These are phyloP conservation scores for Motacilla tschutschensis DNA, from an alignment of 2,113 vertebrate species.

Conservation along the genomic window DNA sequence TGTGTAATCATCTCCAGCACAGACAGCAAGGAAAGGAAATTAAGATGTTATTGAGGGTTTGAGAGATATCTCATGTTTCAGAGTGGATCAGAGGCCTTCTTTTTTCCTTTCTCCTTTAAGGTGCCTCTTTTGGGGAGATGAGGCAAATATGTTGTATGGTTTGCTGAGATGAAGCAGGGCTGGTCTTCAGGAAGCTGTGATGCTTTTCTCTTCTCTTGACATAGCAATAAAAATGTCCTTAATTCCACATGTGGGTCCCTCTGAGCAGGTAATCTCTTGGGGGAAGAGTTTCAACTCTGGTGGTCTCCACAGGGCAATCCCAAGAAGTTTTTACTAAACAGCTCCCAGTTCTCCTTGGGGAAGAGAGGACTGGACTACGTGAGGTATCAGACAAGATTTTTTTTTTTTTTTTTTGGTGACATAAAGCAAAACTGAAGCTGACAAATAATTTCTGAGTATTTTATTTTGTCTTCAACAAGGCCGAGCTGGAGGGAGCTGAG, in stretches of 20 bases:
- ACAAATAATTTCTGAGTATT: background rate
- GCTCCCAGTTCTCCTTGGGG: background rate
- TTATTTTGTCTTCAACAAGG: background rate
- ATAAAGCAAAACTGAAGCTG: background rate
- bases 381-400: background rate
- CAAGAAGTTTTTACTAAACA: background rate
- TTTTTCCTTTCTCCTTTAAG: background rate
- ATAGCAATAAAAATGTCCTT: background rate
- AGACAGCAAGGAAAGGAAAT: conserved; percentile 7
- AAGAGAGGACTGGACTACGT: background rate
- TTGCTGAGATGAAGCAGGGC: background rate
- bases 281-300: background rate
- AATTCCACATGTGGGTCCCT: background rate
- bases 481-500: background rate
- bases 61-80: conserved; percentile 52
- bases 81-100: background rate
- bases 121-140: conserved; percentile 43
- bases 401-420: background rate
- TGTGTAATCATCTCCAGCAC: conserved; percentile 28
- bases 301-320: background rate
- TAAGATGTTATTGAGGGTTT: conserved; percentile 43
- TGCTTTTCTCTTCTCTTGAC: background rate
- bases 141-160: conserved; percentile 45
- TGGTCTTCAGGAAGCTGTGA: background rate
- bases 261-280: background rate